Evolutionary conservation across 2,888 invertebrate species (phyloP), one percentile per base, ranked within the genome.

Genomic region (Lepidochitona cinerea): DNA sequence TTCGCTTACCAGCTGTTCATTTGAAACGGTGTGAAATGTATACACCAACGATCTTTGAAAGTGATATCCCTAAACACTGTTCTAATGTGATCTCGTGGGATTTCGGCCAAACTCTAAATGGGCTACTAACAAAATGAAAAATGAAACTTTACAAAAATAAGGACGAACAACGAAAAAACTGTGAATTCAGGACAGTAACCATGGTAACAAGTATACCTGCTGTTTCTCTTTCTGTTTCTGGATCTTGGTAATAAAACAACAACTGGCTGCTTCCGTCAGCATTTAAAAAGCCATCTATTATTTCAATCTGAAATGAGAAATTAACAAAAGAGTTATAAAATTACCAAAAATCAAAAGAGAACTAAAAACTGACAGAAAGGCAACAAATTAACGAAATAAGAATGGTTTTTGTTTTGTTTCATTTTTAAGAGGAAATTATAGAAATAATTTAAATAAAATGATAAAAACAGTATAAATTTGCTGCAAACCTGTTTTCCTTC

Each of bases 181-280:
- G n/a, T n/a, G n/a, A n/a, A n/a, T n/a, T n/a, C n/a, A n/a, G n/a
- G n/a, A n/a, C n/a, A n/a, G n/a, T n/a, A 9, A 41, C 41, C 41
- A 41, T 18, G 9, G 41, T 12, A 9, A 41, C 9, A 18, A 12
- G 41, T 41, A 41, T 41, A 12, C 67, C 81, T 88, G 88, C 87
- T 79, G 82, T 79, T 59, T 87, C 88, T 65, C 83, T 85, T 35
- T 88, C 88, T 12, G 78, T 74, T 53, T 89, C 89, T 52, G 88
- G 88, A 79, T 90, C 89, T 79, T 90, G 90, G 77, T 88, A 90
- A 79, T 85, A 90, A 75, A 90, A 90, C 74, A 90, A 83, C 26
- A 90, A 81, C 65, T 87, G 84, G 68, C 81, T 86, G 72, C 78
- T 77, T 7, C 89, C 89, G 78, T 88, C 84, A 6, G 84, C 85